Conservation (phyloP, 2,888 invertebrate genomes). For the Trimorus sp. region DNA sequence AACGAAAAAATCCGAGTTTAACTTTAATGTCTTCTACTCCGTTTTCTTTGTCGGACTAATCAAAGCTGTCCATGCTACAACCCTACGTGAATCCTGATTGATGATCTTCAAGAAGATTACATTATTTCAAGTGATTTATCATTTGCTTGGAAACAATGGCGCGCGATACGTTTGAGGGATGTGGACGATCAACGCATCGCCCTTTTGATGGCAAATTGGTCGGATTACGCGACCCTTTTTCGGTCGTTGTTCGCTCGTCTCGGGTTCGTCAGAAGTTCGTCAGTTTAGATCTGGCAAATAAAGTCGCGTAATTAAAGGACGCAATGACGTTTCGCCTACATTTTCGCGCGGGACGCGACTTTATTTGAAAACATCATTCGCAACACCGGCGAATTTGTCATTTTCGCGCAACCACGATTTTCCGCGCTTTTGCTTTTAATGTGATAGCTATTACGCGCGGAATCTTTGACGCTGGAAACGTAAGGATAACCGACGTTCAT, state of each 20-base stretch:
- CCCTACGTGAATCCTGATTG: constrained; percentile 45
- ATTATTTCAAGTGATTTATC: constrained; percentile 57
- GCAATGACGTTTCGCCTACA: no score
- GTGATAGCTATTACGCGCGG: not conserved
- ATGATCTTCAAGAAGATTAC: constrained; percentile 49
- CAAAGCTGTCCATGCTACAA: constrained; percentile 31
- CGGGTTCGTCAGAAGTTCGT: no score
- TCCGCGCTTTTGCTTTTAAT: not conserved
- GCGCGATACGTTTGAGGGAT: constrained; percentile 39
- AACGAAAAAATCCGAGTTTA: constrained; percentile 3
- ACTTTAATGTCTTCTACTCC: constrained; percentile 14
- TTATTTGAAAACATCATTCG: no score
- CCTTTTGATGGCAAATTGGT: constrained; percentile 36
- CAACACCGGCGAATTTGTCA: no score
- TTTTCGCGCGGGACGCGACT: no score
- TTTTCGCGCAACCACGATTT: not conserved
- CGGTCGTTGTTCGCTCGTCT: no score
- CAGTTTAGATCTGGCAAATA: no score
- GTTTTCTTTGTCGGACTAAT: constrained; percentile 39
- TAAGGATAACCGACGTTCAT: constrained; percentile 9
- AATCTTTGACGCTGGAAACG: not conserved
- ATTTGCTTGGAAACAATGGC: constrained; percentile 43
- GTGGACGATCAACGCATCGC: constrained; percentile 24
- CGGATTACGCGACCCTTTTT: not conserved
- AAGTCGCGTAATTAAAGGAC: no score